phyloP scores from a whole-genome alignment of 2,888 invertebrate genomes.

The Pristionchus arcanus region DNA sequence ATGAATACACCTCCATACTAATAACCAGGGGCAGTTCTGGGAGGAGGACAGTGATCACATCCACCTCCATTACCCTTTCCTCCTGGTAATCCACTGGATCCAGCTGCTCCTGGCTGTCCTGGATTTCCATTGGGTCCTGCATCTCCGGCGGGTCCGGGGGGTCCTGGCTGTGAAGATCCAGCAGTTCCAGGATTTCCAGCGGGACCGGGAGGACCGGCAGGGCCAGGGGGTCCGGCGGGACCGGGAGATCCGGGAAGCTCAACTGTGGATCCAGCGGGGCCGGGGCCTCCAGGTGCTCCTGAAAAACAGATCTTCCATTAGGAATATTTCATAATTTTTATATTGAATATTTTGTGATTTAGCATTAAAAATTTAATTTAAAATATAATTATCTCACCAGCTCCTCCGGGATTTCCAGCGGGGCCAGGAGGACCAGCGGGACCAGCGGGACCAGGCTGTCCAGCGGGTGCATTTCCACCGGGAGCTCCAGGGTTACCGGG shows the following conservation, averaged over 20 bases:
- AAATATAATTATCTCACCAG: not conserved
- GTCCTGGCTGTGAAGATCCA: not conserved
- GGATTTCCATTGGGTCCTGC: conserved; percentile 35
- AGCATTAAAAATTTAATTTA: too few relatives aligned
- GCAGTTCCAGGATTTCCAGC: conserved; percentile 43
- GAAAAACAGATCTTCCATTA: not conserved
- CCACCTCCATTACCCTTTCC: conserved; percentile 47
- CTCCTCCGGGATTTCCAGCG: conserved; percentile 50
- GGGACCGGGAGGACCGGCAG: conserved; percentile 45
- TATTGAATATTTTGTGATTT: not conserved
- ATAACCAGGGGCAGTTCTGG: conserved; percentile 50
- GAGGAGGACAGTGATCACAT: conserved; percentile 52
- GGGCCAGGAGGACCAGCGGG: conserved; percentile 48
- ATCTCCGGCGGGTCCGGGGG: conserved; percentile 48
- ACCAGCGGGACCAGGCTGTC: conserved; percentile 23
- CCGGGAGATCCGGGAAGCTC: conserved; percentile 36
- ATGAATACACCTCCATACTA: not conserved
- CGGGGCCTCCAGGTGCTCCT: conserved; percentile 47
- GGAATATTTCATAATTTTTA: too few relatives aligned
- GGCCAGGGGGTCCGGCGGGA: conserved; percentile 47
- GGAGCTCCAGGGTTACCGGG: conserved; percentile 46
- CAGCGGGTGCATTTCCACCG: conserved; percentile 39
- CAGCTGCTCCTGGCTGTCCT: conserved; percentile 26
- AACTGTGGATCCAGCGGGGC: conserved; percentile 30
- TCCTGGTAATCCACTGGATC: conserved; percentile 7